phyloP scores from a whole-genome alignment of 1,140 invertebrate species.

The Lasioglossum albipes region DNA sequence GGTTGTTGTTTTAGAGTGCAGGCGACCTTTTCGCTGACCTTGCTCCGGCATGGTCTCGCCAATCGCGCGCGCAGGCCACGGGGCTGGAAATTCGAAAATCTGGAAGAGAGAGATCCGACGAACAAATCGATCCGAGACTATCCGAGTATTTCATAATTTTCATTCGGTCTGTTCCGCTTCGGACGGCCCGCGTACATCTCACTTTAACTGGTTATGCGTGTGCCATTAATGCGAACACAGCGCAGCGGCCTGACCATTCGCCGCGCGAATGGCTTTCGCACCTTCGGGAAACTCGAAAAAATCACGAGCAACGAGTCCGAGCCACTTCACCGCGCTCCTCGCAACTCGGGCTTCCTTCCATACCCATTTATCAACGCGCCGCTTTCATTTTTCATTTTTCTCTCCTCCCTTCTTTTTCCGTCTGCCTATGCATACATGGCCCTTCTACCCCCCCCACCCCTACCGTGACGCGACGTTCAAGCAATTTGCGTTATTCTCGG shows the following conservation, averaged over 20 bases:
- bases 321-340: neutral
- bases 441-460: neutral
- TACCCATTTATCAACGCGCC: slow-evolving; percentile 1
- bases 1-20: too few species aligned
- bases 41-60: too few species aligned
- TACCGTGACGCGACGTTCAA: neutral
- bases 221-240: neutral
- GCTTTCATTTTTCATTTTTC: slow-evolving; percentile 21
- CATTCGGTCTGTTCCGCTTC: neutral
- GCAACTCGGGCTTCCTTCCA: neutral
- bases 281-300: slow-evolving; percentile 11
- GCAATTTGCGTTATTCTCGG: slow-evolving; percentile 26
- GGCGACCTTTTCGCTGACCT: too few species aligned
- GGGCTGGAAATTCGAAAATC: neutral
- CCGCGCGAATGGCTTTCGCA: neutral
- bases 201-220: neutral
- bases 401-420: neutral
- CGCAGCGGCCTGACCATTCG: too few species aligned
- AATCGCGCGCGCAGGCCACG: too few species aligned
- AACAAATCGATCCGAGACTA: neutral
- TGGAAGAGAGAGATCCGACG: too few species aligned
- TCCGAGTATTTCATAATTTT: neutral
- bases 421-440: neutral
- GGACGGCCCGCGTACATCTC: neutral
- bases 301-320: neutral